Evolutionary conservation across 1,140 invertebrate species (phyloP).

Genomic region (Vollenhovia emeryi): DNA sequence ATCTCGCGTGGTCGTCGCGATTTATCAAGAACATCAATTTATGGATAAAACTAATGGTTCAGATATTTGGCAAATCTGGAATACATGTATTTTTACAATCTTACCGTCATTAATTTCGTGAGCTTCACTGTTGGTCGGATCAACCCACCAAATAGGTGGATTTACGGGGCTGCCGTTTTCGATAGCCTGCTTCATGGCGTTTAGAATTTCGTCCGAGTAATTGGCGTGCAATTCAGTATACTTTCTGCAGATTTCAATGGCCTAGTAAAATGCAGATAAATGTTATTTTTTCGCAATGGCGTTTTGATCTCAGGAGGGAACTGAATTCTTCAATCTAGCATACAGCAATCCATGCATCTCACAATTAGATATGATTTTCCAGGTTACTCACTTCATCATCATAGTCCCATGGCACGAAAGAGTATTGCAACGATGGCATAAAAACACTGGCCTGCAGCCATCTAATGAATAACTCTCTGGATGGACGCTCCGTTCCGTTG

Average conservation of each 20-base stretch:
- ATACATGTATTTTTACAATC: constrained; percentile 4
- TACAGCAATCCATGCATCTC: not conserved
- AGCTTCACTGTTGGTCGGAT: constrained; percentile 89
- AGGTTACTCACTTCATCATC: constrained; percentile 87
- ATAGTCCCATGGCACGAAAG: constrained; percentile 95
- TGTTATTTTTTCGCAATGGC: not conserved
- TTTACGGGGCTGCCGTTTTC: constrained; percentile 90
- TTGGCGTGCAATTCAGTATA: constrained; percentile 90
- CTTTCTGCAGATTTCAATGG: constrained; percentile 88
- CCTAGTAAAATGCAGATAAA: constrained; percentile 80
- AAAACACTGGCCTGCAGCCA: constrained; percentile 96
- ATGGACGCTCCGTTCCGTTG: constrained; percentile 82
- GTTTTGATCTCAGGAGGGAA: not conserved
- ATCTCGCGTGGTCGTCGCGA: not conserved
- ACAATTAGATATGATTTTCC: constrained; percentile 7
- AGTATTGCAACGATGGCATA: constrained; percentile 95
- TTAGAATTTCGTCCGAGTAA: constrained; percentile 88
- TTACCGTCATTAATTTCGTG: constrained; percentile 89
- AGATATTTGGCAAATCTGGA: constrained; percentile 10
- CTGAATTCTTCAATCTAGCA: not conserved
- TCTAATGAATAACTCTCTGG: constrained; percentile 94
- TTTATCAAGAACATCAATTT: not conserved
- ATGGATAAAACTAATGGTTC: not conserved
- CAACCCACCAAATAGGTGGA: constrained; percentile 97
- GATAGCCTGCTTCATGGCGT: constrained; percentile 87